These are phyloP conservation scores for Leucopternis melanops DNA, from an alignment of 2,113 vertebrate genomes.

Conservation along the genomic window DNA sequence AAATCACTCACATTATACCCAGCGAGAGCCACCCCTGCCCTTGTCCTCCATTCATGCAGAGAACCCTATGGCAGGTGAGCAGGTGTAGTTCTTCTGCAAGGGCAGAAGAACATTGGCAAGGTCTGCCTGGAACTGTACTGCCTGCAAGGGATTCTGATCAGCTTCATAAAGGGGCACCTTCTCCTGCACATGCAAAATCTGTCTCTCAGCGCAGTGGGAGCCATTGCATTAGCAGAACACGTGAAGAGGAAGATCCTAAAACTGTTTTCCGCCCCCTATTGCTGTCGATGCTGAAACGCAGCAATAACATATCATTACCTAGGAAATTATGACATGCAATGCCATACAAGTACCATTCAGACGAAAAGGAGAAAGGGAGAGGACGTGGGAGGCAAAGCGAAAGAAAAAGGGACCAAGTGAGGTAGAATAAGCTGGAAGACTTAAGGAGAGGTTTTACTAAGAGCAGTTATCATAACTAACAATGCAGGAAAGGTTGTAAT, in stretches of 20 bases:
- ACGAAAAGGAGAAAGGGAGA: neutral
- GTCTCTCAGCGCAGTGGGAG: neutral
- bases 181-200: neutral
- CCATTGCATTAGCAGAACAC: neutral
- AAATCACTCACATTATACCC: neutral
- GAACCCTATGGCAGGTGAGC: neutral
- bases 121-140: neutral
- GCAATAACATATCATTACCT: fast-evolving
- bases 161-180: neutral
- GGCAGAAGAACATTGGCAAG: neutral
- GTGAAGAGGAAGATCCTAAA: neutral
- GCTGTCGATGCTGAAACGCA: neutral
- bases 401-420: neutral
- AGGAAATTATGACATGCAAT: neutral
- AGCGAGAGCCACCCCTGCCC: neutral
- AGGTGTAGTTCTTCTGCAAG: neutral
- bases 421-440: neutral
- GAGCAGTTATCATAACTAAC: neutral
- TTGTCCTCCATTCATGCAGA: neutral
- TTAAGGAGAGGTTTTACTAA: neutral
- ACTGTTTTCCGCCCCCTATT: neutral
- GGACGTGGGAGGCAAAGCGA: neutral
- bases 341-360: neutral
- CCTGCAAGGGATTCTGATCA: neutral
- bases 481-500: neutral